Conservation (phyloP, 2,888 invertebrate species). For the Erebia ligea region DNA sequence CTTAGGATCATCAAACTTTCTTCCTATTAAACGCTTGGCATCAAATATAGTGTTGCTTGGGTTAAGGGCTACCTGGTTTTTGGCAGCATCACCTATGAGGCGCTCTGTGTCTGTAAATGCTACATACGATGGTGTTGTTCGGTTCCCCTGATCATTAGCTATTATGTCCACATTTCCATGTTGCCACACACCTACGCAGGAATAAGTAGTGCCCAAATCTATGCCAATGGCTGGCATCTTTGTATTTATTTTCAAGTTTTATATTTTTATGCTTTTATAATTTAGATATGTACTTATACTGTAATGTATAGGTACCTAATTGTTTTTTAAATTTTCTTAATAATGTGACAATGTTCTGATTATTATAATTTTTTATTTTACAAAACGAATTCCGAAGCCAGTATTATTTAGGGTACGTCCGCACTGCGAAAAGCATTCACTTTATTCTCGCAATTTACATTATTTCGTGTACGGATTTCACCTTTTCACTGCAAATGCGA, state of each 20-base stretch:
- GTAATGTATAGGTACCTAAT: too few relatives aligned
- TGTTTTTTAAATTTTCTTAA: background rate
- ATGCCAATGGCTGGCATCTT: slow-evolving; percentile 79
- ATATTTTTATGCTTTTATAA: slow-evolving; percentile 10
- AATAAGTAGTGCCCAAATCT: slow-evolving; percentile 82
- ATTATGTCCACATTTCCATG: slow-evolving; percentile 90
- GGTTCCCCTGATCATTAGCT: slow-evolving; percentile 86
- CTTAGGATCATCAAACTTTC: slow-evolving; percentile 88
- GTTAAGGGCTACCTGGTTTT: slow-evolving; percentile 88
- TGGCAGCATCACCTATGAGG: slow-evolving; percentile 87
- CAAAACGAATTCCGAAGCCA: background rate
- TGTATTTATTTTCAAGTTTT: slow-evolving; percentile 27
- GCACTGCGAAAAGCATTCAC: too few relatives aligned
- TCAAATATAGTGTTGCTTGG: slow-evolving; percentile 90
- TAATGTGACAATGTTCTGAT: slow-evolving; percentile 7
- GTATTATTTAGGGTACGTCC: background rate
- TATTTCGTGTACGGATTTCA: too few relatives aligned
- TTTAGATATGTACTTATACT: too few relatives aligned
- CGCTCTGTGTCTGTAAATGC: slow-evolving; percentile 86
- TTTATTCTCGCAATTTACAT: too few relatives aligned
- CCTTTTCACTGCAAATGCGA: too few relatives aligned
- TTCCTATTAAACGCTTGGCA: slow-evolving; percentile 91
- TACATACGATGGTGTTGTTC: slow-evolving; percentile 89
- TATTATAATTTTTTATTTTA: background rate
- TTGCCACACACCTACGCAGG: slow-evolving; percentile 78